phyloP scores from a whole-genome alignment of 2,113 vertebrate species.

The Harpagus bidentatus region DNA sequence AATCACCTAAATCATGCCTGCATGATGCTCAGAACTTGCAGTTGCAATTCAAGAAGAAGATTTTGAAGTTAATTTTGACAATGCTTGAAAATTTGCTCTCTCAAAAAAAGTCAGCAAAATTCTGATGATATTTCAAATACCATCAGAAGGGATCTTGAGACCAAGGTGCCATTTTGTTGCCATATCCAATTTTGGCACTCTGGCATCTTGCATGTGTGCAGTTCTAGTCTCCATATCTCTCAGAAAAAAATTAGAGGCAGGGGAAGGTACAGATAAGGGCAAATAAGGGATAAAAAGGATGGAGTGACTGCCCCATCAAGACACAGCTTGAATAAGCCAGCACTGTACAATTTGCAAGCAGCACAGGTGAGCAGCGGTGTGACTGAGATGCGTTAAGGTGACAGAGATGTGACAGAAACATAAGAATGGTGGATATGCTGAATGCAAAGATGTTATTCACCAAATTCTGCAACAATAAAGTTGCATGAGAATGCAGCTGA shows the following conservation, averaged over 20 bases:
- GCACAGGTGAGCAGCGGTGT: neutral
- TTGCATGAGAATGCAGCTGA: neutral
- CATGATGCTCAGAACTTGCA: neutral
- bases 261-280: neutral
- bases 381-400: neutral
- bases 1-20: neutral
- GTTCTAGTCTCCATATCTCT: neutral
- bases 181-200: neutral
- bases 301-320: neutral
- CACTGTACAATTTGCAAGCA: neutral
- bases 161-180: neutral
- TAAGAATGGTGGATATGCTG: neutral
- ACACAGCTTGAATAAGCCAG: neutral
- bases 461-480: neutral
- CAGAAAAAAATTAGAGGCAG: neutral
- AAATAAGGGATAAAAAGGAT: neutral
- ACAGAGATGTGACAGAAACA: neutral
- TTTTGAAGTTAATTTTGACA: neutral
- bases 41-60: neutral
- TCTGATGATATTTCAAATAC: neutral
- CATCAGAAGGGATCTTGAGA: neutral
- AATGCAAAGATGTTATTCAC: neutral
- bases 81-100: neutral
- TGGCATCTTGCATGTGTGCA: neutral
- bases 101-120: neutral